A percentile compares a stretch with the other conserved stretches of the same genome.
Conservation (phyloP, 1,140 invertebrate genomes). For the Aculops lycopersici region DNA sequence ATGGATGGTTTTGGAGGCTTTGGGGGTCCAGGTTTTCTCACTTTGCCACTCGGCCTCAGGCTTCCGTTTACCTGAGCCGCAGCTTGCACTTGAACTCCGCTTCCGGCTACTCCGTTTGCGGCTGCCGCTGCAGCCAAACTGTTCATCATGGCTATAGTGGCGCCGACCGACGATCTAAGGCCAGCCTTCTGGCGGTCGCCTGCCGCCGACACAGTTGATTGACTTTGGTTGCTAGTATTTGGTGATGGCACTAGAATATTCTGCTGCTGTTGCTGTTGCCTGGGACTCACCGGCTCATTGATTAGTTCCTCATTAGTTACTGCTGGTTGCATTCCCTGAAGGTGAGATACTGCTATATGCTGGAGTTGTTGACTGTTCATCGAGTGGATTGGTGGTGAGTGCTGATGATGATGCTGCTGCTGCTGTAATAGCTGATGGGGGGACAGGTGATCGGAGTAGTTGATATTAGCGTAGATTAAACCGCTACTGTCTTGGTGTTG, state of each 20-base stretch:
- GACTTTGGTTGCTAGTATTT: background rate
- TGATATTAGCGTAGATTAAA: background rate
- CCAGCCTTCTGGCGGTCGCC: background rate
- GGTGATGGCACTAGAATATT: too few relatives aligned
- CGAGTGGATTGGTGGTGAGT: background rate
- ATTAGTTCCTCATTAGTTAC: background rate
- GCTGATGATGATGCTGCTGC: background rate
- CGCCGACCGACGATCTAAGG: background rate
- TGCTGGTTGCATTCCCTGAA: background rate
- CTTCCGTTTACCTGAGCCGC: too few relatives aligned
- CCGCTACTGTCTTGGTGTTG: too few relatives aligned
- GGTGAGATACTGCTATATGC: background rate
- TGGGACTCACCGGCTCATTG: background rate
- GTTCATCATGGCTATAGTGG: background rate
- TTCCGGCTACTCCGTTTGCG: too few relatives aligned
- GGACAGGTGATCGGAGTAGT: background rate
- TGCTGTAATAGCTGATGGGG: background rate
- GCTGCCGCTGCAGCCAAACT: too few relatives aligned
- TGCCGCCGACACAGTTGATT: background rate
- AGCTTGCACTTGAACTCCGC: too few relatives aligned
- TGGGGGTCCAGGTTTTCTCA: background rate
- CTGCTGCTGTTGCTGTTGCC: background rate
- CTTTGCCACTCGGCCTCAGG: too few relatives aligned
- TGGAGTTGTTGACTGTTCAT: background rate
- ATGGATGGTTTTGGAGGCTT: background rate